phyloP scores from a whole-genome alignment of 2,113 vertebrate species.

The Thinocorus orbignyianus region DNA sequence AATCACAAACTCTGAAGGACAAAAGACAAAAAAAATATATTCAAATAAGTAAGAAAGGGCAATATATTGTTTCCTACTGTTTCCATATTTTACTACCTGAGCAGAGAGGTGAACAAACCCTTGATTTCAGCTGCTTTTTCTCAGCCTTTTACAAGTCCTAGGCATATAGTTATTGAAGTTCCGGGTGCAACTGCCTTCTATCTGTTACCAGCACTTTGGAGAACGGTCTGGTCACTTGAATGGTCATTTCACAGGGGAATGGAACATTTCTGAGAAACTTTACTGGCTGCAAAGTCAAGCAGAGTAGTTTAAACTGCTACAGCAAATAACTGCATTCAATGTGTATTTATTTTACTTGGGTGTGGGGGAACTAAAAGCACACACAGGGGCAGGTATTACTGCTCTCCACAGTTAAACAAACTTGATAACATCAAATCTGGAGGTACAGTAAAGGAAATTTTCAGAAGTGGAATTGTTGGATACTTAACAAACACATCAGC shows the following conservation, averaged over 20 bases:
- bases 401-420: neutral
- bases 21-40: neutral
- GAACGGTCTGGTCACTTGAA: neutral
- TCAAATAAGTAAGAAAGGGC: neutral
- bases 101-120: neutral
- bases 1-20: neutral
- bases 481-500: neutral
- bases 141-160: neutral
- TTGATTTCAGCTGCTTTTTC: neutral
- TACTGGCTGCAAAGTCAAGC: neutral
- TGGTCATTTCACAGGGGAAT: neutral
- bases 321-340: neutral
- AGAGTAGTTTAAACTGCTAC: neutral
- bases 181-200: neutral
- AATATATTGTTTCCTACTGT: neutral
- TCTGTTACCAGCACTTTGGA: neutral
- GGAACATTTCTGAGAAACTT: neutral
- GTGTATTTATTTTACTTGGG: conserved; percentile 10
- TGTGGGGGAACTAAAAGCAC: neutral
- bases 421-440: neutral
- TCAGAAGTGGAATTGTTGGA: neutral
- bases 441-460: neutral
- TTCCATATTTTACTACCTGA: neutral
- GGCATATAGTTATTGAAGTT: neutral
- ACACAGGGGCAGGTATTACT: neutral